Evolutionary conservation across 2,888 invertebrate species (phyloP), one percentile per base, ranked within the genome.

Genomic region (Melitaea athalia): DNA sequence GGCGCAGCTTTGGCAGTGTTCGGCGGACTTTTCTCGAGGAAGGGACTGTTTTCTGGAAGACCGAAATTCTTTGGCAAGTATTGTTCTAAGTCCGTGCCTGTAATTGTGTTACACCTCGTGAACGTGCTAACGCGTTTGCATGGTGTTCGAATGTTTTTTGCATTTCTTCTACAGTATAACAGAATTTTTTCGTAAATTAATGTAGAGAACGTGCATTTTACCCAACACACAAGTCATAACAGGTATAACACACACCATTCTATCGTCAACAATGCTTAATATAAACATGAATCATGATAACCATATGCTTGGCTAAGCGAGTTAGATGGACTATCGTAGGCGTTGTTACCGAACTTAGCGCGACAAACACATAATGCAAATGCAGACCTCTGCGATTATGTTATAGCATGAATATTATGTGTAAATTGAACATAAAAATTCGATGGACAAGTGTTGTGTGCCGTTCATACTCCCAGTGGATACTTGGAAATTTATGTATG

Each of bases 61-160:
- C 94, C 94, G 84, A 93, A 94, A 84, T 94, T 94, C 87, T 94
- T 94, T 81, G 94, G 94, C 86, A 94, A 86, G 84, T 93, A 94
- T 80, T 94, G 92, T 79, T 93, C 94, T 80, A 95, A 84, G 76
- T 94, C 94, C 76, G 95, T 95, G 78, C 93, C 93, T 93, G 89
- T 67, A 91, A 91, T 75, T 68, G 73, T 67, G 63, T 65, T 72
- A 68, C 49, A 65, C 64, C 63, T 60, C 64, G 74, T 75, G 70
- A 76, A 68, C 75, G 74, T 76, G 75, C 76, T 71, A 70, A 68
- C 69, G 74, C 69, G 61, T 60, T 67, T 67, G 70, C 65, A 53
- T 52, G 11, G 42, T 50, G 64, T 57, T 53, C 64, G 69, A 69
- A 66, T 42, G 10, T 10, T 57, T 57, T n/a, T 42, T 38, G 57